Base-by-base conservation (phyloP, 2,888 invertebrate genomes). In the Acheta domesticus region DNA sequence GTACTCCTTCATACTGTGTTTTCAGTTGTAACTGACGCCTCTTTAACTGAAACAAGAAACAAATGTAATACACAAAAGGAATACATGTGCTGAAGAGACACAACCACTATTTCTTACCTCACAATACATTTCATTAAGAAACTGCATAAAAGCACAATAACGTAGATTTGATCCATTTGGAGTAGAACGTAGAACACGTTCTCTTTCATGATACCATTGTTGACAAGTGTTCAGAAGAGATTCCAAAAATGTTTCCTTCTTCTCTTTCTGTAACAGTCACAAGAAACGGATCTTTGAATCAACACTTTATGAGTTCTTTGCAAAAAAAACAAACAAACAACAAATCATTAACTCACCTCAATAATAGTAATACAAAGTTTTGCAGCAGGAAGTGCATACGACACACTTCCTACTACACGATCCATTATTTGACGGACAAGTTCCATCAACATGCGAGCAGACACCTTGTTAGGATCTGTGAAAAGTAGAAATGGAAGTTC, bases 81-180 rank as follows among this genome's bases (percentile, higher is more conserved):
- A 80, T 23, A 21, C 3, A 48, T 4, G 2, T 36, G 21, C 76
- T 48, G 20, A 74, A 20, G 48, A 48, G 21, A 36, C 36, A 36
- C 36, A 8, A 36, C 8, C 8, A 36, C 36, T 75, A 11, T 20
- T 75, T 79, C 83, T 79, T 84, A 89, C 89, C 87, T 88, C 94
- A 86, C 94, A 93, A 87, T 95, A 95, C 92, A 96, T 94, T 90
- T 96, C 96, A 84, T 95, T 94, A 83, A 96, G 89, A 89, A 96
- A 95, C 87, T 93, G 93, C 90, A 96, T 95, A 89, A 95, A 96
- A 83, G 95, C 94, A 85, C 86, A 85, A 93, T 94, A 85, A 91
- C 92, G 81, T 91, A 90, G 74, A 92, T 91, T 78, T 92, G 90
- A 19, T 92, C 92, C 85, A 88, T 88, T 84, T 87, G 89, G 82